Base-by-base conservation (phyloP, 2,113 vertebrate species). In the Callionymus lyra region DNA sequence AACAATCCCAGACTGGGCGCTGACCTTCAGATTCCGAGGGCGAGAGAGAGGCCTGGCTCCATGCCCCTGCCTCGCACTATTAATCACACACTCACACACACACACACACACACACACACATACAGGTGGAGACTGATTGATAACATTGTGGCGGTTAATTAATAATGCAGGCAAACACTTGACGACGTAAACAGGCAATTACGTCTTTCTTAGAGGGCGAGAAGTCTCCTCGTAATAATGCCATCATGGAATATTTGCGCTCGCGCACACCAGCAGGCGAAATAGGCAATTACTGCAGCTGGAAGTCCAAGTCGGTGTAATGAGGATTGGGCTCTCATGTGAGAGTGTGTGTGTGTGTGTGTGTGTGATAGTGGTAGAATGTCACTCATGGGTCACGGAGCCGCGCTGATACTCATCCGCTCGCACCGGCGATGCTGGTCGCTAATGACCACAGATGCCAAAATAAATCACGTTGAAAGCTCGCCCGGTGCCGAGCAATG, bases 21-120 rank as follows among this genome's bases (percentile, higher is more conserved):
- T 53, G 62, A 69, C 74, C 59, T 67, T 72, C 68, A 66, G 27
- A 50, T 17, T 8, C 40, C 1, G 6, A 41, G 44, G 50, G 44
- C 31, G 41, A 53, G 33, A 44, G 21, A 8, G 12, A 56, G 37
- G 17, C 27, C 54, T 64, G 44, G 53, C 32, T 61, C 38, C 6
- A 55, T 34, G 37, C 45, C 16, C 1, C 6, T 16, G 11, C 6
- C n/a, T 38, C 18, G 31, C n/a, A 31, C 9, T 13, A 44, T 32
- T 21, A 21, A 34, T 39, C 41, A 13, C 11, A 16, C 31, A 51
- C 47, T 17, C 34, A 27, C 21, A 27, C 21, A 27, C 8, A 8
- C 21, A 27, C 21, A 27, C 8, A 8, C 21, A 27, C 41, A 13
- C 11, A 16, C 31, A 51, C 47, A 31, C 34, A 27, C 21, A 27